Conservation (phyloP, 2,888 invertebrate species). For the Sesia apiformis region DNA sequence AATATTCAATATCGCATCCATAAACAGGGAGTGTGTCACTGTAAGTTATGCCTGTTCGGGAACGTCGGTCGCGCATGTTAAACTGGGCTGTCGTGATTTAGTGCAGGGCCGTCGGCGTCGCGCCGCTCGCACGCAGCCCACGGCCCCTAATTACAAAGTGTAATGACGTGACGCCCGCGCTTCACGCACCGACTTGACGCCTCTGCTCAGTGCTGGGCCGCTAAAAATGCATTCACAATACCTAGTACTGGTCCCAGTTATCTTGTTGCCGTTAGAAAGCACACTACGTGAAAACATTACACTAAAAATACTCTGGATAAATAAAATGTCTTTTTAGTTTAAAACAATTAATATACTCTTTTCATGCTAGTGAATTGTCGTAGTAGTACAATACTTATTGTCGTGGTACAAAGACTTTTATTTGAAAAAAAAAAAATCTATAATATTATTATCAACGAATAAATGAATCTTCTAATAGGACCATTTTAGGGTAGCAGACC, state of each 20-base stretch:
- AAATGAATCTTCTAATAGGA: too few species aligned
- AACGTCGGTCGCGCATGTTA: constrained; percentile 44
- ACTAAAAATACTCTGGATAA: too few species aligned
- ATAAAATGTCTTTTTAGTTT: too few species aligned
- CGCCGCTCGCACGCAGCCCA: constrained; percentile 38
- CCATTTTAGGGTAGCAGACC: too few species aligned
- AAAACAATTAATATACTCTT: too few species aligned
- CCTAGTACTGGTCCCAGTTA: not conserved
- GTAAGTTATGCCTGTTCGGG: constrained; percentile 40
- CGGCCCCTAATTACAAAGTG: constrained; percentile 68
- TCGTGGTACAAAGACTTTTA: too few species aligned
- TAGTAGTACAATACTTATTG: too few species aligned
- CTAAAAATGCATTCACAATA: constrained; percentile 2
- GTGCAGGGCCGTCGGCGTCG: constrained; percentile 49
- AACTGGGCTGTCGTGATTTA: constrained; percentile 55
- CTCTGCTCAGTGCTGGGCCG: constrained; percentile 14
- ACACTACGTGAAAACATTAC: too few species aligned
- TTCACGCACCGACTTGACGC: constrained; percentile 27
- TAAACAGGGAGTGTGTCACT: constrained; percentile 34
- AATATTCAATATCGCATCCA: constrained; percentile 60
- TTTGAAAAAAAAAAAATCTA: too few species aligned
- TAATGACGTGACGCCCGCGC: constrained; percentile 47
- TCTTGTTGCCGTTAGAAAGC: too few species aligned
- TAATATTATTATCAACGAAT: too few species aligned
- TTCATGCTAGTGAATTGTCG: too few species aligned